Conservation (phyloP, 2,888 invertebrate species). For the Cantharis rustica region DNA sequence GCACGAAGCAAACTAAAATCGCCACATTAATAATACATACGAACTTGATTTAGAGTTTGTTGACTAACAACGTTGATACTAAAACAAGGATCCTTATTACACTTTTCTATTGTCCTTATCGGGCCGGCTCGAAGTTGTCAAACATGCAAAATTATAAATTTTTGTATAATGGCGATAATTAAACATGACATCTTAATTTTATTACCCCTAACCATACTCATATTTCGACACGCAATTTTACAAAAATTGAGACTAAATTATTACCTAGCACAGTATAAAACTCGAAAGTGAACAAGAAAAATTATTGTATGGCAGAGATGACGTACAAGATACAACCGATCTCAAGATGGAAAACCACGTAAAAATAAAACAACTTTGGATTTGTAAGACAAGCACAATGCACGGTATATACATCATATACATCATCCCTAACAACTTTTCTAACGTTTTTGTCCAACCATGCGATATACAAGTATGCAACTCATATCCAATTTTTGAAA, state of each 20-base stretch:
- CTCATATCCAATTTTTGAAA: neutral
- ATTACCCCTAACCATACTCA: slow-evolving; percentile 30
- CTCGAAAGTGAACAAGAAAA: neutral
- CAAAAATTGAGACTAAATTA: neutral
- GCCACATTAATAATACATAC: slow-evolving; percentile 17
- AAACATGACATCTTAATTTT: slow-evolving; percentile 35
- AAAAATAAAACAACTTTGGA: neutral
- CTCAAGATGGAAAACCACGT: neutral
- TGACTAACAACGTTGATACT: neutral
- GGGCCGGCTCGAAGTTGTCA: neutral
- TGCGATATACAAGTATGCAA: neutral
- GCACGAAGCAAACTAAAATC: slow-evolving; percentile 16
- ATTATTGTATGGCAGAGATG: neutral
- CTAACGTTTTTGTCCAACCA: neutral
- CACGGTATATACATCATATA: neutral
- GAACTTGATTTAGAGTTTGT: neutral
- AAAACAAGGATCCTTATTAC: slow-evolving; percentile 18
- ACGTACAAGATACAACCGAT: neutral
- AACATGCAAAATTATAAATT: neutral
- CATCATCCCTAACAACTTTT: neutral
- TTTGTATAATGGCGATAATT: slow-evolving; percentile 24
- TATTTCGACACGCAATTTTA: slow-evolving; percentile 23
- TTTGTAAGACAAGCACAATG: neutral
- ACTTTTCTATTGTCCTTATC: slow-evolving; percentile 19
- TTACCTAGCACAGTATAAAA: neutral